Evolutionary conservation across 2,888 invertebrate genomes (phyloP), one percentile per base, ranked within the genome.

Genomic region (Hirtodrosophila alboralis): DNA sequence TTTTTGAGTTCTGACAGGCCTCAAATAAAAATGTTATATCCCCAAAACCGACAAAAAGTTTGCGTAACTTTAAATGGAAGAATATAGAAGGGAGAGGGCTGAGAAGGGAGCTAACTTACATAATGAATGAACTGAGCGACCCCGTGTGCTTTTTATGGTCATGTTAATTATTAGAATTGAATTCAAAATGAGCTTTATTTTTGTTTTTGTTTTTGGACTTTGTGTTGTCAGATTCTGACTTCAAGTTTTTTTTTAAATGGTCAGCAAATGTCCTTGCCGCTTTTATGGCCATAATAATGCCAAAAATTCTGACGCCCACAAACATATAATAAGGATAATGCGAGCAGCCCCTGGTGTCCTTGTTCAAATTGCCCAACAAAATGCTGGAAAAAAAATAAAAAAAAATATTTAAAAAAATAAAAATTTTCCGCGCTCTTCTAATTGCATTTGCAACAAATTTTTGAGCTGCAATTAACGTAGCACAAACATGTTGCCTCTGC

Each of bases 141-240:
- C 34, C 69, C 63, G 69, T 62, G 74, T 76, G 86, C 81, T 65
- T 77, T 86, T 86, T 86, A 83, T 77, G 53, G 75, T 47, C 69
- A 66, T 83, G 81, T 83, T 83, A 86, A 83, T 83, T 83, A 83
- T 83, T 66, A 86, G 86, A n/a, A 84, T 84, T 77, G 84, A 84
- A 86, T 80, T 72, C 47, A 41, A 58, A 77, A 83, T 80, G 74
- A 84, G 71, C 61, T 57, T 43, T 59, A 53, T 45, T n/a, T n/a
- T n/a, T n/a, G n/a, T n/a, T n/a, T n/a, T n/a, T n/a, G n/a, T n/a
- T n/a, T n/a, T n/a, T n/a, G n/a, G 73, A 61, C 67, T 47, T 8
- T 36, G n/a, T 26, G 45, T 10, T 38, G 40, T 4, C 21, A n/a
- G n/a, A 7, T 27, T 4, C 7, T 4, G 14, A 30, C 28, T 33